Base-by-base conservation (phyloP, 92 coral and sea anemone species). In the Phenganax stokvisi region DNA sequence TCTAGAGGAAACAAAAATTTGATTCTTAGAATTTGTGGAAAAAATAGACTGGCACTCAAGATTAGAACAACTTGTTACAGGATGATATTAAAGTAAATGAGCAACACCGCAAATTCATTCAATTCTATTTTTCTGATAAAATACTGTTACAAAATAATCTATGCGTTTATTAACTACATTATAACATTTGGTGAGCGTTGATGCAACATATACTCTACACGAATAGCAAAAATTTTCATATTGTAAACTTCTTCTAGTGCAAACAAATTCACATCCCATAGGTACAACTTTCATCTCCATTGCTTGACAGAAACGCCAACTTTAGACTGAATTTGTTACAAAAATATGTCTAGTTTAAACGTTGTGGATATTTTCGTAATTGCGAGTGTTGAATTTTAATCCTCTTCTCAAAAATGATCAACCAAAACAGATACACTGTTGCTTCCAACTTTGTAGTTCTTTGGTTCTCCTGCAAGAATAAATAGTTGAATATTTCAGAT, bases 351-450 rank as follows among this genome's bases (percentile, higher is more conserved):
- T 64, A 10, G 11, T 7, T 20, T 20, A 11, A 64, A 64, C 20
- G 4, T 64, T 5, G 31, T n/a, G 31, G 3, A 0, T n/a, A 64
- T 64, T 0, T 64, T 44, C 27, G 27, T 64, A 64, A 7, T 5
- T 12, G 9, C 29, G 37, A 3, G 6, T 64, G 37, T 25, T 1
- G 70, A 2, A 64, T 30, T 68, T 68, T 30, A 11, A n/a, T 37
- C 10, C 11, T 37, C 73, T 64, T 64, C 30, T 64, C 51, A 96
- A 88, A 94, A 94, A 68, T 94, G 98, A 86, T 94, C 98, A 20
- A 94, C 98, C 28, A 92, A 92, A 12, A 94, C 98, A 65, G 98
- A 92, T 44, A 94, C 98, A 56, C 97, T 91, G 88, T 84, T 93
- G 58, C 89, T 86, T 30, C 89, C 93, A 74, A 93, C 97, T 91